A percentile compares a stretch with the other conserved stretches of the same genome.
Evolutionary conservation across 2,888 invertebrate species (phyloP).

Genomic region (Aproaerema taeniolella): DNA sequence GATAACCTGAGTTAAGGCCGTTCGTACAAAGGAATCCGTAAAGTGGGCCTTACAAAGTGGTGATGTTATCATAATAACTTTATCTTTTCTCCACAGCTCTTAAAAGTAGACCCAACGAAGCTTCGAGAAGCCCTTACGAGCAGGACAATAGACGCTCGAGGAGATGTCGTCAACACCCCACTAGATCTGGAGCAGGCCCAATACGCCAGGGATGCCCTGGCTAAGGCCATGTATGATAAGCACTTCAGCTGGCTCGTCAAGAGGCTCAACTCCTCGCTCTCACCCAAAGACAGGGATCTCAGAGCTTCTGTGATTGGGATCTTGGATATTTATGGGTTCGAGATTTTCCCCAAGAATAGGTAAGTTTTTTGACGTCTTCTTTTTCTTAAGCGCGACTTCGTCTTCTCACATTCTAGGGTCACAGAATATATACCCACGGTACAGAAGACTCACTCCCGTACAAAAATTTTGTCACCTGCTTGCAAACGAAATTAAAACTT

Average conservation of each 20-base stretch:
- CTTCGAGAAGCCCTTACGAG: conserved; percentile 86
- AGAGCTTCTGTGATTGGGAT: conserved; percentile 89
- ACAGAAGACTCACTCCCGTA: no score
- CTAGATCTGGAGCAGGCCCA: conserved; percentile 88
- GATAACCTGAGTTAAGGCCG: no score
- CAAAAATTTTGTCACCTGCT: no score
- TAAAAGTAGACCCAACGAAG: conserved; percentile 82
- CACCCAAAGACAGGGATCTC: conserved; percentile 73
- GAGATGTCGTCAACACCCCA: conserved; percentile 89
- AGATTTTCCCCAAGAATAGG: conserved; percentile 94
- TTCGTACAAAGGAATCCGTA: no score
- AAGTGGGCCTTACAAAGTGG: no score
- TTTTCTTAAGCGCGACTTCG: no score
- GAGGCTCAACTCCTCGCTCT: conserved; percentile 86
- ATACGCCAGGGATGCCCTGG: conserved; percentile 92
- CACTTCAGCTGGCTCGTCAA: conserved; percentile 94
- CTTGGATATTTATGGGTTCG: conserved; percentile 96
- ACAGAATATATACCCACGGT: no score
- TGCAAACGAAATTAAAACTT: no score
- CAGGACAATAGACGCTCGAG: conserved; percentile 91
- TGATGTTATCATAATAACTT: no score
- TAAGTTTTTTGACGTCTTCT: conserved; percentile 34
- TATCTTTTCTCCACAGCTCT: conserved; percentile 78
- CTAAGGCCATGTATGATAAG: conserved; percentile 94
- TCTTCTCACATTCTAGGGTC: no score